These are phyloP conservation scores for Thaumatotibia leucotreta DNA, from an alignment of 1,140 invertebrate genomes.

Conservation along the genomic window DNA sequence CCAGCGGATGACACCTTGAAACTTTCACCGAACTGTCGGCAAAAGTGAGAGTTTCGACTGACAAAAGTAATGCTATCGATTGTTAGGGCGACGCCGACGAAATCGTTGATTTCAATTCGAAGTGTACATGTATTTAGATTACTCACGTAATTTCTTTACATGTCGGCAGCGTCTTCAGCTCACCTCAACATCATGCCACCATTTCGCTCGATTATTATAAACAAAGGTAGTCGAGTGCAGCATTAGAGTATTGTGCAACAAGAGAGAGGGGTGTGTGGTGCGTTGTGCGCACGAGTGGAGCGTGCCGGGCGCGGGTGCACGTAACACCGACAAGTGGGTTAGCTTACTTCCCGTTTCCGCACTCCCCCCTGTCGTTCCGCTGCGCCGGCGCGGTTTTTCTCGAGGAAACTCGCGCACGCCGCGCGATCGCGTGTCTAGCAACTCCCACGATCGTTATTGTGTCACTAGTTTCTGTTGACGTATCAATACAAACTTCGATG, in stretches of 20 bases:
- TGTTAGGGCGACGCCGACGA: not conserved
- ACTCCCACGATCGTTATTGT: slow-evolving; percentile 16
- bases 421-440: slow-evolving; percentile 21
- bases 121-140: not conserved
- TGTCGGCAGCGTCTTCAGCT: too few species aligned
- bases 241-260: slow-evolving; percentile 8
- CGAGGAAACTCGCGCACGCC: slow-evolving; percentile 28
- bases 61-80: not conserved
- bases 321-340: slow-evolving; percentile 49
- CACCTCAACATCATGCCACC: not conserved
- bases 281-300: slow-evolving; percentile 29
- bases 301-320: slow-evolving; percentile 37
- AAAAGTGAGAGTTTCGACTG: not conserved
- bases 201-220: not conserved
- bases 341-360: slow-evolving; percentile 47
- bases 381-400: slow-evolving; percentile 32
- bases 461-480: slow-evolving; percentile 15
- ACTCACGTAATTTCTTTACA: not conserved
- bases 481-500: not conserved
- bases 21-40: not conserved
- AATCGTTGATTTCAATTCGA: not conserved
- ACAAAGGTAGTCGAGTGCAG: not conserved
- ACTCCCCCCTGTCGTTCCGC: slow-evolving; percentile 19
- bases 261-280: slow-evolving; percentile 19
- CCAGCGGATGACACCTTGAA: not conserved